A percentile compares a stretch with the other conserved stretches of the same genome.
phyloP scores from a whole-genome alignment of 2,888 invertebrate species.

The Synergus itoensis region DNA sequence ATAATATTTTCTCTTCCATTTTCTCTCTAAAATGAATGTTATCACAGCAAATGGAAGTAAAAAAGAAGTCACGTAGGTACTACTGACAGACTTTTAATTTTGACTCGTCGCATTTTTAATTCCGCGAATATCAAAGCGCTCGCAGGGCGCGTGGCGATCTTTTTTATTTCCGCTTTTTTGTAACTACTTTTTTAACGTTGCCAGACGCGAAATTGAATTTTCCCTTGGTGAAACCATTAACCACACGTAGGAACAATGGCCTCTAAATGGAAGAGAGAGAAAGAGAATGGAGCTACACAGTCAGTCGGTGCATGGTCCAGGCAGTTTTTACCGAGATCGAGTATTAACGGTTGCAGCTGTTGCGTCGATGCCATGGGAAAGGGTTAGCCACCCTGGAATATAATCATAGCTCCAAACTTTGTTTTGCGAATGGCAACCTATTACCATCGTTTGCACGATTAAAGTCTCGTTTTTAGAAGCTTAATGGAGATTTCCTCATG shows the following conservation, averaged over 20 bases:
- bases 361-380: constrained; percentile 29
- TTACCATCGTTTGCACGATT: constrained; percentile 23
- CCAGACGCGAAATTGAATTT: constrained; percentile 62
- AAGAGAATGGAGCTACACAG: constrained; percentile 66
- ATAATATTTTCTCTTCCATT: neutral
- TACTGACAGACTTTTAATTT: constrained; percentile 5
- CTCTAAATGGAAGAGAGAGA: constrained; percentile 74
- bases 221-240: constrained; percentile 50
- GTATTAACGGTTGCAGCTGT: constrained; percentile 45
- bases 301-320: neutral
- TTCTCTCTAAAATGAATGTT: neutral
- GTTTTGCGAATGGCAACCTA: constrained; percentile 39
- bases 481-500: constrained; percentile 44
- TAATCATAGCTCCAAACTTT: constrained; percentile 47
- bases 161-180: neutral
- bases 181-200: constrained; percentile 43
- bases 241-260: constrained; percentile 45
- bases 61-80: neutral
- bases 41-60: neutral
- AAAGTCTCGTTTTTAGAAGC: constrained; percentile 43
- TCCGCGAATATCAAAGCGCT: constrained; percentile 5
- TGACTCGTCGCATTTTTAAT: constrained; percentile 23
- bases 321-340: constrained; percentile 43
- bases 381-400: constrained; percentile 25
- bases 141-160: neutral